These are phyloP conservation scores for Pristiophorus japonicus DNA, from an alignment of 2,113 vertebrate genomes.

Conservation along the genomic window DNA sequence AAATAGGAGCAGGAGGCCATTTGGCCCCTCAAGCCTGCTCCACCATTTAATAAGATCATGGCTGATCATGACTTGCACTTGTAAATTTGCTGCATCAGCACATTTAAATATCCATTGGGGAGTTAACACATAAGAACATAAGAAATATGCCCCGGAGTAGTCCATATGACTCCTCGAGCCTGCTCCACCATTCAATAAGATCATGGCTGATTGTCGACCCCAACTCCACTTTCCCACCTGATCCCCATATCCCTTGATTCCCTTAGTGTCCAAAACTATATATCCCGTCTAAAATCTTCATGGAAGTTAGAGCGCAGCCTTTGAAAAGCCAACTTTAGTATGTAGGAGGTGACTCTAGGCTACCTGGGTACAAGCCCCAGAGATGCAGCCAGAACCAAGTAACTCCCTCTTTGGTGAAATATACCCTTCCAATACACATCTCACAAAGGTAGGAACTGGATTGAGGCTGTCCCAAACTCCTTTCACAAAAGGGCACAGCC, in stretches of 20 bases:
- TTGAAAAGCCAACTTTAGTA: background rate
- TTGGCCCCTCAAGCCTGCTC: no score
- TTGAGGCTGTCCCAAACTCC: no score
- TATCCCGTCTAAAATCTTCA: background rate
- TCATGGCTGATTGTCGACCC: background rate
- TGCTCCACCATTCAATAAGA: background rate
- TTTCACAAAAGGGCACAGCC: no score
- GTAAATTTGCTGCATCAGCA: background rate
- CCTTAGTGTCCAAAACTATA: background rate
- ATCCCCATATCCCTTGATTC: background rate
- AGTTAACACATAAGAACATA: background rate
- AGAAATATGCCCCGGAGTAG: background rate
- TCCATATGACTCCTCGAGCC: background rate
- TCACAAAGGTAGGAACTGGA: background rate
- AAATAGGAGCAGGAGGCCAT: no score
- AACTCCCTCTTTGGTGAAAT: no score
- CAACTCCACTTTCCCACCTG: background rate
- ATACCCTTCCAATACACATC: background rate
- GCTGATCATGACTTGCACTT: no score
- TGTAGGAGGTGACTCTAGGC: background rate
- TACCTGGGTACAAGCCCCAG: background rate
- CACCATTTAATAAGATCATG: no score
- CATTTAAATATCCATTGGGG: background rate
- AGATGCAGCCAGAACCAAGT: background rate
- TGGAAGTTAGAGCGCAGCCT: background rate